Conservation (phyloP, 2,888 invertebrate species). For the Sturmia bella region DNA sequence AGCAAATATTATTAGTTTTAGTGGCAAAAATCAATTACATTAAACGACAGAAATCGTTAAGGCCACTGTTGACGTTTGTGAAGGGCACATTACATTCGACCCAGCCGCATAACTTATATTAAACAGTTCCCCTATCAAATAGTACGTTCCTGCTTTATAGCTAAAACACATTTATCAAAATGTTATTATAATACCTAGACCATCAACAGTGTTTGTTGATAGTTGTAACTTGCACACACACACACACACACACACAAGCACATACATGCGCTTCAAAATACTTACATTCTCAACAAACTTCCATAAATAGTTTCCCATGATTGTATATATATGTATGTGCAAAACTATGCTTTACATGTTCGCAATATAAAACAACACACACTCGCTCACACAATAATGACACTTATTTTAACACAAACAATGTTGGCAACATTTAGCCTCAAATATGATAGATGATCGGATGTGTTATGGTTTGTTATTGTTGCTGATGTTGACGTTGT, state of each 20-base stretch:
- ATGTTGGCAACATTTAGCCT: conserved; percentile 69
- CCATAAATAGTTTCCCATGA: not conserved
- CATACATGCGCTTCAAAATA: not conserved
- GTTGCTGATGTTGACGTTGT: conserved; percentile 42
- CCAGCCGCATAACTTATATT: too few relatives aligned
- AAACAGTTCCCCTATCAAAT: too few relatives aligned
- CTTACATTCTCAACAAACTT: too few relatives aligned
- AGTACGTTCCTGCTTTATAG: conserved; percentile 16
- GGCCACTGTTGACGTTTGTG: too few relatives aligned
- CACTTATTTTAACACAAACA: conserved; percentile 68
- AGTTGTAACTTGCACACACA: conserved; percentile 38
- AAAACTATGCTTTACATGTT: not conserved
- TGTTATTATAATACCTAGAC: conserved; percentile 61
- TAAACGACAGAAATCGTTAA: too few relatives aligned
- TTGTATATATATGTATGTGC: not conserved
- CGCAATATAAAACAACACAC: conserved; percentile 15
- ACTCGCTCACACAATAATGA: conserved; percentile 50
- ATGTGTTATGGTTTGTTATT: conserved; percentile 56
- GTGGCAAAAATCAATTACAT: too few relatives aligned
- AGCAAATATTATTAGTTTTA: too few relatives aligned
- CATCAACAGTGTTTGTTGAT: conserved; percentile 65
- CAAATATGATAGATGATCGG: conserved; percentile 69
- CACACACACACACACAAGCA: conserved; percentile 15
- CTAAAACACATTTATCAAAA: conserved; percentile 63
- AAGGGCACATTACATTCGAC: too few relatives aligned